phyloP scores from a whole-genome alignment of 1,140 invertebrate genomes.

The Panagrolaimus sp. region DNA sequence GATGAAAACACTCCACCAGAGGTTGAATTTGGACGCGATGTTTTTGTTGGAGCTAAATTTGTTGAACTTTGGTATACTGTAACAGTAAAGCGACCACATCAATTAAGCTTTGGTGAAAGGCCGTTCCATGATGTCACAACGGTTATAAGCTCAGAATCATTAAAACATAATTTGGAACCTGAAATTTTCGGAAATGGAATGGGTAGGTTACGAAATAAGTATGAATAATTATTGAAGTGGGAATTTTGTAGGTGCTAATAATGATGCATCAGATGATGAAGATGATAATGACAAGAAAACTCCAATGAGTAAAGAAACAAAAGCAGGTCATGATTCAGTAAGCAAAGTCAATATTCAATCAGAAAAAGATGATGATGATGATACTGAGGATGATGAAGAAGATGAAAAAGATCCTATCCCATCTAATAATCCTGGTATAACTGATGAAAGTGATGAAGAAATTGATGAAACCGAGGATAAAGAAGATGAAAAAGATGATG shows the following conservation, averaged over 20 bases:
- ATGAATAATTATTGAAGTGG: no score
- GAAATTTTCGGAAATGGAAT: no score
- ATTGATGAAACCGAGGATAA: constrained; percentile 9
- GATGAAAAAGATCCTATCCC: background rate
- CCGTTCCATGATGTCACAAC: constrained; percentile 1
- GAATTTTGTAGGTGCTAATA: no score
- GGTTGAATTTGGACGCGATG: constrained; percentile 1
- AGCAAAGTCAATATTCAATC: background rate
- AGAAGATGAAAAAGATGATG: background rate
- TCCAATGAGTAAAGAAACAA: no score
- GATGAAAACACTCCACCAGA: background rate
- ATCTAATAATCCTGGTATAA: no score
- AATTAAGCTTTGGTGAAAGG: background rate
- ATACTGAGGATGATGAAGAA: background rate
- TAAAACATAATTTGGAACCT: background rate
- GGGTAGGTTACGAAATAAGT: no score
- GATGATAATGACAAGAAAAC: no score
- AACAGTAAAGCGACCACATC: background rate
- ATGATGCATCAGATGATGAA: no score
- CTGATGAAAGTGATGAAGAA: background rate
- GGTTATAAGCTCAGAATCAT: background rate
- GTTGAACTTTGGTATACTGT: background rate
- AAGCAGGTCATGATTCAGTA: constrained; percentile 1
- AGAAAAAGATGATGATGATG: background rate
- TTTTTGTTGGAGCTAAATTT: background rate